A percentile compares a stretch with the other conserved stretches of the same genome.
Conservation (phyloP, 2,797 vertebrate species). For the Sus cebifrons region DNA sequence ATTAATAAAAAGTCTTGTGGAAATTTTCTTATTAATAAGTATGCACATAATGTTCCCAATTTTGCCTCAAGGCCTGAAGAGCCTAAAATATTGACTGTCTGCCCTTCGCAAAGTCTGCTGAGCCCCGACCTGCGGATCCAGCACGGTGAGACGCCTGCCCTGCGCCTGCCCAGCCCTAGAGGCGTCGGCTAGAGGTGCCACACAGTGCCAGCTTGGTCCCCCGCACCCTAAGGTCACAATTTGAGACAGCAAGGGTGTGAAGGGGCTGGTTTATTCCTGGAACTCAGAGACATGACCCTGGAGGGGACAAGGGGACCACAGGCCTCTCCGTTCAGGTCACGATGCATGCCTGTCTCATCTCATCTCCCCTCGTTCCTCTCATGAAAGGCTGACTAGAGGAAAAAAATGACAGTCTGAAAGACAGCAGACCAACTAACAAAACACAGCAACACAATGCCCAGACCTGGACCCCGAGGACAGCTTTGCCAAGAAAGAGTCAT, state of each 20-base stretch:
- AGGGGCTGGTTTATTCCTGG: neutral
- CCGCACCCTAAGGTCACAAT: neutral
- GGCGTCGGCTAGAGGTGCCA: no score
- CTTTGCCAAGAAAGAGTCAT: neutral
- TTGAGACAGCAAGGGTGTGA: neutral
- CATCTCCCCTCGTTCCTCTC: neutral
- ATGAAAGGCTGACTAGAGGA: neutral
- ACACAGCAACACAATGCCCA: neutral
- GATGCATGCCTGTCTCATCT: neutral
- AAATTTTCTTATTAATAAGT: neutral
- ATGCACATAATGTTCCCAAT: neutral
- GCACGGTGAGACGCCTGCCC: no score
- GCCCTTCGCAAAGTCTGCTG: neutral
- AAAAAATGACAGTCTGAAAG: constrained; percentile 29
- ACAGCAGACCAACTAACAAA: neutral
- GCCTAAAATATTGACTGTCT: neutral
- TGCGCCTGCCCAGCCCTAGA: neutral
- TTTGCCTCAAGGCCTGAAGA: neutral
- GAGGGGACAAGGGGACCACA: neutral
- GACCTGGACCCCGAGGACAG: neutral
- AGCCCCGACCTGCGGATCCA: neutral
- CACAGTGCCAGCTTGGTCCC: neutral
- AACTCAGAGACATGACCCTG: neutral
- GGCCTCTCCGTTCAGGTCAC: accelerated
- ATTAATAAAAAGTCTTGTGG: neutral